Conservation (phyloP, 2,113 vertebrate genomes). For the Todiramphus chloris region DNA sequence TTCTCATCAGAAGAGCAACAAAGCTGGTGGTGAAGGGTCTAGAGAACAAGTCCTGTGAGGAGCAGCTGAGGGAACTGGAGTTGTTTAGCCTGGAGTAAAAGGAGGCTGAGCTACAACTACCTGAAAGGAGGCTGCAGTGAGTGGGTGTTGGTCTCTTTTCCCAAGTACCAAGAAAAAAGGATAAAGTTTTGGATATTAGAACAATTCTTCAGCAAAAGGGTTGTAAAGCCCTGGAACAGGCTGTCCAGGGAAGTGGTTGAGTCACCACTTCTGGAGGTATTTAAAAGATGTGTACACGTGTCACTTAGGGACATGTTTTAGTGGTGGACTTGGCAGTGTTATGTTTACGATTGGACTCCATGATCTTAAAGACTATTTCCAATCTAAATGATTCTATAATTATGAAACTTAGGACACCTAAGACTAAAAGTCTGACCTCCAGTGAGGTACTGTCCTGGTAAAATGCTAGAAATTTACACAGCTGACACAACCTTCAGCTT, state of each 20-base stretch:
- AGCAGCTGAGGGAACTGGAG: accelerated
- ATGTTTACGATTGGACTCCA: accelerated
- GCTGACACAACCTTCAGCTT: neutral
- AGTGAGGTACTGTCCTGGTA: neutral
- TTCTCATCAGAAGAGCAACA: neutral
- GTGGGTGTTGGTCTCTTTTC: accelerated
- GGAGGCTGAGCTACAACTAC: neutral
- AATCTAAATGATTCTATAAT: neutral
- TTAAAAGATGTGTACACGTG: accelerated
- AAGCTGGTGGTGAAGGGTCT: neutral
- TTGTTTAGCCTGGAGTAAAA: neutral
- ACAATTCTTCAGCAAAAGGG: accelerated
- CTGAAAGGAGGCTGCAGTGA: neutral
- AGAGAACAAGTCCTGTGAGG: accelerated
- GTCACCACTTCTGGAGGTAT: neutral
- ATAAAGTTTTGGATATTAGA: neutral
- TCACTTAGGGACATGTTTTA: accelerated
- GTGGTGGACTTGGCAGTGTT: neutral
- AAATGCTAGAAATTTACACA: neutral
- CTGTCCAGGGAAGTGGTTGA: neutral
- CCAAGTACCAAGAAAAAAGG: accelerated
- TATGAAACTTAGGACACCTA: neutral
- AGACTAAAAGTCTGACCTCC: neutral
- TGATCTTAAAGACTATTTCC: neutral
- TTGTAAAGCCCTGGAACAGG: neutral